Conservation (phyloP, 64 coral and sea anemone species). For the Trachythela sp. region DNA sequence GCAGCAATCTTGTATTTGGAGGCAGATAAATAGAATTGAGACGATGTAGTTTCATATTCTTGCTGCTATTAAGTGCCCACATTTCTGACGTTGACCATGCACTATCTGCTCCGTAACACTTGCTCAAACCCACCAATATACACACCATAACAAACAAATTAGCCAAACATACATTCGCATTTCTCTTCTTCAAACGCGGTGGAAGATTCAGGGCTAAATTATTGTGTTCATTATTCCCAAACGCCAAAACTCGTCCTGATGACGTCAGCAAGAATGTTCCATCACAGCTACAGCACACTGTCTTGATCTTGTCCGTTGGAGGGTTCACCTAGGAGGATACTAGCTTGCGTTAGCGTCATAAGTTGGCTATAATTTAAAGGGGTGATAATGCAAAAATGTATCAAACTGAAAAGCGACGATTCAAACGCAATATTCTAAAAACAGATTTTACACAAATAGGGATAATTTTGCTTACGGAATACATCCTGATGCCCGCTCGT, state of each 20-base stretch:
- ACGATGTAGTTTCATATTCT: no score
- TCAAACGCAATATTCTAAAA: no score
- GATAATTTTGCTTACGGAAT: constrained; percentile 6
- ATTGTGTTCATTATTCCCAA: constrained; percentile 95
- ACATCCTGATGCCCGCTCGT: no score
- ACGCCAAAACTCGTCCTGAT: constrained; percentile 77
- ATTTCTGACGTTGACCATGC: no score
- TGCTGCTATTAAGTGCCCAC: no score
- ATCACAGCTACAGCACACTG: constrained; percentile 71
- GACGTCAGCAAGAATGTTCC: constrained; percentile 70
- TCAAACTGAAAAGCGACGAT: no score
- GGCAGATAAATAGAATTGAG: no score
- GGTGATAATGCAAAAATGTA: no score
- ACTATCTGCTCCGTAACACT: no score
- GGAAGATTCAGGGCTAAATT: constrained; percentile 74
- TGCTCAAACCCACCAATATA: no score
- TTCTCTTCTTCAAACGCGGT: constrained; percentile 78
- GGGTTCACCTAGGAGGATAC: constrained; percentile 43
- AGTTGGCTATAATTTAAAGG: no score
- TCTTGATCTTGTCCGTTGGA: constrained; percentile 47
- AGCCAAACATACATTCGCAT: constrained; percentile 46
- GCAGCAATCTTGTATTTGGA: no score
- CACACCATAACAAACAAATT: background rate
- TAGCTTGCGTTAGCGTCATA: background rate
- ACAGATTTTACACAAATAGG: background rate